A percentile compares a stretch with the other conserved stretches of the same genome.
Evolutionary conservation across 2,113 vertebrate species (phyloP).

Genomic region (Oenanthe oenanthe): DNA sequence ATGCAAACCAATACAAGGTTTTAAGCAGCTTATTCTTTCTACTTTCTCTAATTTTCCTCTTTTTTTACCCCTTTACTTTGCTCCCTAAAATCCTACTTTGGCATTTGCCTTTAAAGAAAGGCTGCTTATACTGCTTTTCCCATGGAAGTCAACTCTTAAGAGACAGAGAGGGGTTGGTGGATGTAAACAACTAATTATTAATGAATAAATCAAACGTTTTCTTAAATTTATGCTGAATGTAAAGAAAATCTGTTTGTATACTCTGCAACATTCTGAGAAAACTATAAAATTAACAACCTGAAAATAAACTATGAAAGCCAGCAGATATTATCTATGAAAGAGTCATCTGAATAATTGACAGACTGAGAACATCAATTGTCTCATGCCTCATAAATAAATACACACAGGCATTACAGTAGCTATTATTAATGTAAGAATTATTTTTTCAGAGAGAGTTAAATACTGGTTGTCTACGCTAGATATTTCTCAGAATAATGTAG

Average conservation of each 20-base stretch:
- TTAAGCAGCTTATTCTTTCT: background rate
- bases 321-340: background rate
- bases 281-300: background rate
- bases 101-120: background rate
- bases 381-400: conserved; percentile 28
- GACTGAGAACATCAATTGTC: background rate
- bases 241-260: background rate
- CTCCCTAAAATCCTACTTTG: background rate
- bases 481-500: background rate
- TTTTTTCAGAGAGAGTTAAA: background rate
- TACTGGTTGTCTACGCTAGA: background rate
- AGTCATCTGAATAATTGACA: background rate
- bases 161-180: background rate
- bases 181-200: background rate
- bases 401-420: background rate
- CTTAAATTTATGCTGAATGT: background rate
- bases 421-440: background rate
- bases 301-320: background rate
- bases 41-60: background rate
- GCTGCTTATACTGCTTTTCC: background rate
- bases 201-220: background rate
- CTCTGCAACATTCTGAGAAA: background rate
- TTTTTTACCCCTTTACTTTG: background rate
- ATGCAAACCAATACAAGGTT: background rate
- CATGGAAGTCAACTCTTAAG: background rate